These are phyloP conservation scores for Dorcus hopei DNA, from an alignment of 2,888 invertebrate species.

Conservation along the genomic window DNA sequence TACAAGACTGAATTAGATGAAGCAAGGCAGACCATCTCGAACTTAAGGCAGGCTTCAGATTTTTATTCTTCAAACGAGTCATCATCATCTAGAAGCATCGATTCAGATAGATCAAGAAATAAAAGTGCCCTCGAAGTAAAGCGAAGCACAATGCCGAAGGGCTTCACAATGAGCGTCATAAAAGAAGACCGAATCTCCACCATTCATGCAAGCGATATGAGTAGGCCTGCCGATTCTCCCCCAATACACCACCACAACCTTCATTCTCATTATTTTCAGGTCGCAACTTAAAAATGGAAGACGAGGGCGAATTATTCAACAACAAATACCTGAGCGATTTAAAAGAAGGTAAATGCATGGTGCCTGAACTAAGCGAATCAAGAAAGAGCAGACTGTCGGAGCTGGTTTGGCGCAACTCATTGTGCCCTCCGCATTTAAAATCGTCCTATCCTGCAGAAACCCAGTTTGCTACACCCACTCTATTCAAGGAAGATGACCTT, in stretches of 20 bases:
- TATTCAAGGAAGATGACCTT: conserved; percentile 63
- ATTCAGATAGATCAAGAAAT: too few relatives aligned
- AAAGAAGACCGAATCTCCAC: too few relatives aligned
- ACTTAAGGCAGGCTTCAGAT: conserved; percentile 1
- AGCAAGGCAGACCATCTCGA: conserved; percentile 15
- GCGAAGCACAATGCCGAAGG: too few relatives aligned
- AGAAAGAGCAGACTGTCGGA: conserved; percentile 59
- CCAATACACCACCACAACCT: not conserved
- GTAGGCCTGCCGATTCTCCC: conserved; percentile 26
- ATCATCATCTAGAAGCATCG: too few relatives aligned
- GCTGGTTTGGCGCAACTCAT: conserved; percentile 74
- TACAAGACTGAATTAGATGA: conserved; percentile 13
- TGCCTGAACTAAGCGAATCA: conserved; percentile 34
- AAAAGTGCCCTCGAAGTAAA: too few relatives aligned
- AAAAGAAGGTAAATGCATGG: conserved; percentile 56
- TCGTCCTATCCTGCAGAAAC: conserved; percentile 82
- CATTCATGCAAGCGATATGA: too few relatives aligned
- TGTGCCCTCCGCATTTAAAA: conserved; percentile 80
- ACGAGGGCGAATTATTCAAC: conserved; percentile 83
- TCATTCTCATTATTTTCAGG: conserved; percentile 1
- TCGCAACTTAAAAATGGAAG: conserved; percentile 67
- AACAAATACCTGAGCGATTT: conserved; percentile 72
- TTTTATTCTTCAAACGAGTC: too few relatives aligned
- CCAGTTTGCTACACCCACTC: conserved; percentile 58
- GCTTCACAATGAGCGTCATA: too few relatives aligned